A percentile compares a stretch with the other conserved stretches of the same genome.
Evolutionary conservation across 2,888 invertebrate species (phyloP).

Genomic region (Noctua janthina): DNA sequence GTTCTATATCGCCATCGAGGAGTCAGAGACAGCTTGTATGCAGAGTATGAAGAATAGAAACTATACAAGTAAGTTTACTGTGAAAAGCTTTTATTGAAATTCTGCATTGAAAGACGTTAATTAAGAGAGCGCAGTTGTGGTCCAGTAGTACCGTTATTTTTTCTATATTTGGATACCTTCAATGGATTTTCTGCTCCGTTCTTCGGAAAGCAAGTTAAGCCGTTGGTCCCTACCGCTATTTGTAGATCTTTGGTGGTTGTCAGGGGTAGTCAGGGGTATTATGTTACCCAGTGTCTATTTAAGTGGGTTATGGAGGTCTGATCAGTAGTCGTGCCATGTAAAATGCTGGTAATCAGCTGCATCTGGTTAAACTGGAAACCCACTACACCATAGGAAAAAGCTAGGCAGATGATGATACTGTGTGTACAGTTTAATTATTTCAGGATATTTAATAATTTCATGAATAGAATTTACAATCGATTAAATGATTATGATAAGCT

Average conservation of each 20-base stretch:
- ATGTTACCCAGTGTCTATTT: too few relatives aligned
- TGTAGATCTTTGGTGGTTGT: not conserved
- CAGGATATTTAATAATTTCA: too few relatives aligned
- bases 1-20: conserved; percentile 29
- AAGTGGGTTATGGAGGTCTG: not conserved
- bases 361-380: not conserved
- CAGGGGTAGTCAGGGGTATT: not conserved
- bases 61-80: conserved; percentile 21
- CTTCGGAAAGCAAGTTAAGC: not conserved
- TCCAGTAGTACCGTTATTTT: not conserved
- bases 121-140: not conserved
- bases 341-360: not conserved
- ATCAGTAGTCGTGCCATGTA: too few relatives aligned
- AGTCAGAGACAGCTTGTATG: conserved; percentile 34
- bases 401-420: too few relatives aligned
- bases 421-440: too few relatives aligned
- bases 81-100: not conserved
- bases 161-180: not conserved
- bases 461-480: not conserved
- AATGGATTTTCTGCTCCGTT: not conserved
- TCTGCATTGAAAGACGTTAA: not conserved
- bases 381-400: not conserved
- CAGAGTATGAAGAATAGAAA: conserved; percentile 12
- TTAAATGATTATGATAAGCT: not conserved
- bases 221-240: not conserved